These are phyloP conservation scores for Rhinichthys klamathensis DNA, from an alignment of 2,113 vertebrate species.

Conservation along the genomic window DNA sequence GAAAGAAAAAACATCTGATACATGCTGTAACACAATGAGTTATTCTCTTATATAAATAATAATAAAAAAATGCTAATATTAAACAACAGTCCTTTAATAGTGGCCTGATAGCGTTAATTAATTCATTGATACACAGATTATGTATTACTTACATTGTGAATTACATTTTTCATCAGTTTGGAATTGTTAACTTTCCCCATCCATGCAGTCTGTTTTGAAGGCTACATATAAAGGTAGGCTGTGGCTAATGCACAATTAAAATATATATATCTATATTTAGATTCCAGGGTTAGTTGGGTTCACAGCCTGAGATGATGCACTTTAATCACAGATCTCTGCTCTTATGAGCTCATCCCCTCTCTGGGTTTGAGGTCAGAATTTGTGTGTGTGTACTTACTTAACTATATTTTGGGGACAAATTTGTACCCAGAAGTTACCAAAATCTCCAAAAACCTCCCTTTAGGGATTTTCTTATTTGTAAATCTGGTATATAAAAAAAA, in stretches of 20 bases:
- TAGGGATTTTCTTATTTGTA: no score
- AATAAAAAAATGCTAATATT: not conserved
- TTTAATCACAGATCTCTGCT: conserved; percentile 50
- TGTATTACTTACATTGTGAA: not conserved
- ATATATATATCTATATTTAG: not conserved
- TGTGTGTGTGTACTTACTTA: no score
- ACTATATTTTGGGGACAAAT: no score
- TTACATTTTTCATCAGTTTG: not conserved
- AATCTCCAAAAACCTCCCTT: no score
- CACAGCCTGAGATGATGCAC: conserved; percentile 25
- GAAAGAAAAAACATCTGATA: conserved; percentile 10
- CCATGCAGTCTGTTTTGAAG: not conserved
- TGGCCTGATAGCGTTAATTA: not conserved
- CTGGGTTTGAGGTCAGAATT: conserved; percentile 49
- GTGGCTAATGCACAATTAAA: not conserved
- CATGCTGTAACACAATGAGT: not conserved
- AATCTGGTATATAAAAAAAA: no score
- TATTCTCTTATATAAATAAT: conserved; percentile 3
- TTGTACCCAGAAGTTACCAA: no score
- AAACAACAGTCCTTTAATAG: not conserved
- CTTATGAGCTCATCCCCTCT: conserved; percentile 3
- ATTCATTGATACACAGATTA: not conserved
- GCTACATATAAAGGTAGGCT: not conserved
- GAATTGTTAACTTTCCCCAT: not conserved
- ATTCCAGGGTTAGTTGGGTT: not conserved